Evolutionary conservation across 2,888 invertebrate genomes (phyloP), one percentile per base, ranked within the genome.

Genomic region (Meganola albula): DNA sequence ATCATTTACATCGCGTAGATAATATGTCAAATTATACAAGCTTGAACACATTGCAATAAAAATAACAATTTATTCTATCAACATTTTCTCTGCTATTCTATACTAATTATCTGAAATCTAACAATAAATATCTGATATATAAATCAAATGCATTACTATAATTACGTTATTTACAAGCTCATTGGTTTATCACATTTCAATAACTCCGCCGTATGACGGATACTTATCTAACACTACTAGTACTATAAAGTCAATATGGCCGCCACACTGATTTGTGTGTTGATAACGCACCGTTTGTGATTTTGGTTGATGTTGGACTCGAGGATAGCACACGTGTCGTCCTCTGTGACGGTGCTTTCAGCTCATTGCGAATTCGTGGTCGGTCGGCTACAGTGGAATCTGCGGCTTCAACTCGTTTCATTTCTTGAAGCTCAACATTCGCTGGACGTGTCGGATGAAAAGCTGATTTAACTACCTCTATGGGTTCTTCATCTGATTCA

Each of bases 401-500:
- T 0, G 90, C 89, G 31, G 89, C 88, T 49, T 88, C 88, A 2
- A 79, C 77, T 49, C 79, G 73, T 59, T 79, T 82, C 74, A 86
- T 78, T 58, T 86, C 87, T 49, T 88, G 88, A 14, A 89, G 59
- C 44, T 88, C 78, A 2, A 88, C 75, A 50, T 86, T 89, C 38
- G 89, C 89, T 0, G 89, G 88, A 44, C 88, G 79, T 31, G 91
- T 90, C 11, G 92, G 91, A 27, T 91, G 90, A 70, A 92, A 93
- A 2, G 92, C 92, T 0, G 92, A 92, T 55, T 90, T 91, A 0
- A 92, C 92, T 12, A 92, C 92, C 58, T 92, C 92, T 53, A 92
- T 92, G 34, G 90, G 90, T 58, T 92, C 92, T 37, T 92, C 92
- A 26, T 91, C 91, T 0, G 91, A 90, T 41, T 88, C 88, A 37